Base-by-base conservation (phyloP, 2,113 vertebrate species). In the Oceanodroma tethys region DNA sequence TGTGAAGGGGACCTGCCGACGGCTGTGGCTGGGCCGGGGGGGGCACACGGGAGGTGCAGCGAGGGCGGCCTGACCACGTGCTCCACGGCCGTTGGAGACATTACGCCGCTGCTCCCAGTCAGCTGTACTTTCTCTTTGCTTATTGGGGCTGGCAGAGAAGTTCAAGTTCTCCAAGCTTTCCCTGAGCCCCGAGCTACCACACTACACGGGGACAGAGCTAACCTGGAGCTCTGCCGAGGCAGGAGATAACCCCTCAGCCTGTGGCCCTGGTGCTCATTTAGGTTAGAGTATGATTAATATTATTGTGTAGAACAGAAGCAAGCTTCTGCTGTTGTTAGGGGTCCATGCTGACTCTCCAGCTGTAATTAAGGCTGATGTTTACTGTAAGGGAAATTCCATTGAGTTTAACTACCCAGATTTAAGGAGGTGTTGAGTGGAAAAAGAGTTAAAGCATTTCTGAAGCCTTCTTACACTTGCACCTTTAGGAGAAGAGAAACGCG, bases 1-100 rank as follows among this genome's bases (percentile, higher is more conserved):
- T 50, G 45, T 27, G 84, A 36, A 12, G 52, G 25, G 26, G 22
- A 65, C 12, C 47, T 0, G 0, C 16, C 48, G 17, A 1, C 10
- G 32, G 36, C 75, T 68, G 48, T 50, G 58, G 10, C 48, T 92
- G 71, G 38, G 32, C 16, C 52, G 7, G 1, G 34, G 4, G 9
- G 10, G 13, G 11, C 10, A 1, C 3, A 3, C 0, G 0, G 68
- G 76, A 43, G 52, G 25, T 63, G 62, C 47, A 58, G 42, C 0
- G 2, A 55, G 36, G 20, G 9, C 1, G 1, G 40, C 53, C 60
- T 74, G 81, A 13, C 47, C 45, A 11, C 0, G 1, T 34, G 38
- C 50, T 47, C 47, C 32, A 25, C 0, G 5, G 63, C 59, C 3
- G 0, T 1, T 60, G 52, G 34, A 52, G 52, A 13, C 11, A 1